Base-by-base conservation (phyloP, 1,140 invertebrate genomes). In the Battus philenor region DNA sequence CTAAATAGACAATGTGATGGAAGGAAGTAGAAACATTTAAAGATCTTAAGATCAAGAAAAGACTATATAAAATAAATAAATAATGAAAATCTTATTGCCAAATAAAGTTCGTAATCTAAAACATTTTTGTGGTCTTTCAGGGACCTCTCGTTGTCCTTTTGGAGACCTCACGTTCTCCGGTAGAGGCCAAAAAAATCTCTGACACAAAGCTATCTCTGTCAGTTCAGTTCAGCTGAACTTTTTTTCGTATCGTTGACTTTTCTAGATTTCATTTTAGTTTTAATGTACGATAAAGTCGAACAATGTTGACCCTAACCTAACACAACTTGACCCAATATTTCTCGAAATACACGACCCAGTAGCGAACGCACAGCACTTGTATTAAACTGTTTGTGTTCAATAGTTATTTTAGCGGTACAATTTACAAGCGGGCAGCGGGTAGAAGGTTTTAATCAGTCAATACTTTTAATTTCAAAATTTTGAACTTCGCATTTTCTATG, bases 311-410 rank as follows among this genome's bases (percentile, higher is more conserved):
- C 33, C 33, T 38, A 38, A 38, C 33, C 33, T 38, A 38, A 11
- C 33, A 22, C 33, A 38, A 26, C 18, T 13, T 11, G 34, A 38
- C 13, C 11, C 34, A 13, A 38, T 9, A 38, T 22, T 11, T 24
- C 9, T 13, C 10, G 33, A 7, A 36, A 20, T 13, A 36, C 4
- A 6, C 11, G 4, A 9, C 11, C 13, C 4, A 22, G n/a, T 10
- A 7, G 11, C 0, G 17, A 7, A 18, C 30, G 27, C 10, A 10
- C 27, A 10, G n/a, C 27, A 30, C n/a, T 34, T 34, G 12, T 10
- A 38, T 18, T 18, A 8, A 38, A 38, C 18, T 24, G 34, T 38
- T 38, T 38, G 34, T 13, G 13, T 38, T 38, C 20, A 4, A 38
- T 15, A 20, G n/a, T 22, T 36, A 22, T 1, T 20, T 22, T 22